Conservation (phyloP, 2,797 vertebrate species). For the Sciurus carolinensis region DNA sequence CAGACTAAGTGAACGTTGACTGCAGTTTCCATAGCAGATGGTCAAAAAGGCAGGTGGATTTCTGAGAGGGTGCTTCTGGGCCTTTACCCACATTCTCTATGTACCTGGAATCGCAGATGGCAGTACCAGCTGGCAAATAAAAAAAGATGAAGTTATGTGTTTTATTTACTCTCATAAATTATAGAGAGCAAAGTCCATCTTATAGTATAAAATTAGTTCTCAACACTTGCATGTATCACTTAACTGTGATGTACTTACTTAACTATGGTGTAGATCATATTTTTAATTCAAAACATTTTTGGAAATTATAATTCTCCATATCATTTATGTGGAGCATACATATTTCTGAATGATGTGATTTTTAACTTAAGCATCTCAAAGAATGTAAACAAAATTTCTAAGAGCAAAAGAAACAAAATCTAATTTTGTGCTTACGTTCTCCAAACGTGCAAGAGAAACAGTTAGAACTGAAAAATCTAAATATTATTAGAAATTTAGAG, state of each 20-base stretch:
- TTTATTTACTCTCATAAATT: slow-evolving; percentile 57
- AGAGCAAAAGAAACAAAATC: neutral
- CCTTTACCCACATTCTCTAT: neutral
- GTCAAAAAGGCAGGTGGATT: slow-evolving; percentile 17
- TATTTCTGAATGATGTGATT: neutral
- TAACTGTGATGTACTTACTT: neutral
- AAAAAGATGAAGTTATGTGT: slow-evolving; percentile 10
- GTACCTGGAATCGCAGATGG: slow-evolving; percentile 69
- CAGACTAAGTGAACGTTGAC: neutral
- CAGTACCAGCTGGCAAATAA: slow-evolving; percentile 52
- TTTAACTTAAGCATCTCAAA: neutral
- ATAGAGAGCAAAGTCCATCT: slow-evolving; percentile 61
- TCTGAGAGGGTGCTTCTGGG: neutral
- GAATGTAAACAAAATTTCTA: slow-evolving; percentile 6
- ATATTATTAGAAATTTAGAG: slow-evolving; percentile 27
- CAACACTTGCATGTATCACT: neutral
- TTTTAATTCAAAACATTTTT: neutral
- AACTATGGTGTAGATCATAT: neutral
- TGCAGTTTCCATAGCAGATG: neutral
- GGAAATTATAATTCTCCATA: neutral
- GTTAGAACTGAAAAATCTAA: neutral
- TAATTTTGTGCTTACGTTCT: slow-evolving; percentile 28
- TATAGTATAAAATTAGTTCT: neutral
- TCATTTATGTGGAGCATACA: neutral
- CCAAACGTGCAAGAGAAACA: neutral